Evolutionary conservation across 2,888 invertebrate genomes (phyloP).

Genomic region (Opisthograptis luteolata): DNA sequence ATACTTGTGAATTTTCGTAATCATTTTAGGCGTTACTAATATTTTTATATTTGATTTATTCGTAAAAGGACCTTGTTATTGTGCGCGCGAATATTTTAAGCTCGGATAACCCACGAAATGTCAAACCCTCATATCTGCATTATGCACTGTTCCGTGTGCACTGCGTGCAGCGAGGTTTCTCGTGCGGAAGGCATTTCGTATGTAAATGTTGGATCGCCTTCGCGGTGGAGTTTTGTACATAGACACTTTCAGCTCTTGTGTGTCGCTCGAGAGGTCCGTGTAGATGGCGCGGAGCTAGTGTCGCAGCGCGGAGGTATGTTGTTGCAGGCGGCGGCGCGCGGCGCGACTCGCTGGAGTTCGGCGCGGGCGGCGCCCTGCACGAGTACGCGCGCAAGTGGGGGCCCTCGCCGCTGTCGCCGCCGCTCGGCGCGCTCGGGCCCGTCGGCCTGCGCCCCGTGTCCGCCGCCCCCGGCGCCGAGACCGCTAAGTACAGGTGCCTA

Average conservation of each 20-base stretch:
- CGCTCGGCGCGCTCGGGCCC: slow-evolving; percentile 87
- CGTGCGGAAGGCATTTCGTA: too few relatives aligned
- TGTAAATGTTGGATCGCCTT: not conserved
- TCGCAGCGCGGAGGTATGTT: slow-evolving; percentile 60
- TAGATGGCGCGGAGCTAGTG: slow-evolving; percentile 32
- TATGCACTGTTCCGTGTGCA: too few relatives aligned
- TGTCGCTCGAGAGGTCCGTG: slow-evolving; percentile 39
- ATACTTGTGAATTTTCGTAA: not conserved
- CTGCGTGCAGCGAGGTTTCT: too few relatives aligned
- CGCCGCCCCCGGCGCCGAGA: slow-evolving; percentile 96
- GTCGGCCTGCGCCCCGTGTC: slow-evolving; percentile 86
- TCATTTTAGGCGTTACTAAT: not conserved
- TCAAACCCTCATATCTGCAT: too few relatives aligned
- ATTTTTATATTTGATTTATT: too few relatives aligned
- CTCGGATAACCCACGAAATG: too few relatives aligned
- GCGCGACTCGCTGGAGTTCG: slow-evolving; percentile 85
- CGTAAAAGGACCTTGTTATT: too few relatives aligned
- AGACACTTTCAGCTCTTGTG: slow-evolving; percentile 34
- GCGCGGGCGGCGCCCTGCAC: slow-evolving; percentile 76
- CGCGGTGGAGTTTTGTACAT: slow-evolving; percentile 8
- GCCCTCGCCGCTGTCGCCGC: slow-evolving; percentile 88
- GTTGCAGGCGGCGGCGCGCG: slow-evolving; percentile 78
- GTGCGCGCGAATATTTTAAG: too few relatives aligned
- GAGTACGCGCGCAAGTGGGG: slow-evolving; percentile 85
- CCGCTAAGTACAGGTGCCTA: slow-evolving; percentile 87